phyloP scores from a whole-genome alignment of 2,888 invertebrate species.

The Hartigia nigra region DNA sequence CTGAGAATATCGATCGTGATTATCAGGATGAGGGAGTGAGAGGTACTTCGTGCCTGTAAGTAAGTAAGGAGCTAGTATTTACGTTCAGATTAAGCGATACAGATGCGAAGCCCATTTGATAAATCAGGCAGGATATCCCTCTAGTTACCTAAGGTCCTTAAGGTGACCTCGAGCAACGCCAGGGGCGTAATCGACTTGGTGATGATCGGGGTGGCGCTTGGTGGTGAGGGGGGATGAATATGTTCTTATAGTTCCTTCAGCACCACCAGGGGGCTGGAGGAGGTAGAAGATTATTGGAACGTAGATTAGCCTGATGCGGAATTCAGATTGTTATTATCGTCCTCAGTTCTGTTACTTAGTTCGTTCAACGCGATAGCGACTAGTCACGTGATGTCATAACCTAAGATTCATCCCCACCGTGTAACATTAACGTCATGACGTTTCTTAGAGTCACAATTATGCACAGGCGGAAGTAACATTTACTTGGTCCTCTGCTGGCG shows the following conservation, averaged over 20 bases:
- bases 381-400: not conserved
- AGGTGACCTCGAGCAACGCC: not conserved
- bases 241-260: not conserved
- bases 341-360: not conserved
- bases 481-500: constrained; percentile 51
- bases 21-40: constrained; percentile 28
- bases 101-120: constrained; percentile 17
- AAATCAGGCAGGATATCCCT: not conserved
- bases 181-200: not conserved
- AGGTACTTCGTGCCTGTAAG: not conserved
- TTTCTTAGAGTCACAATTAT: constrained; percentile 57
- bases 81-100: constrained; percentile 38
- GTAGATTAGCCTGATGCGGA: not conserved
- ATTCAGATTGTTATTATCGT: not conserved
- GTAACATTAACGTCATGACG: constrained; percentile 47
- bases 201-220: not conserved
- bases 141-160: not conserved
- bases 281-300: not conserved
- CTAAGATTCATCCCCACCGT: not conserved
- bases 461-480: constrained; percentile 60
- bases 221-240: too few relatives aligned
- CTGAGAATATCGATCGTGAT: constrained; percentile 33
- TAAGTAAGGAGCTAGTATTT: constrained; percentile 35
- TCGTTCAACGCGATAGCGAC: not conserved
- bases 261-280: not conserved